Evolutionary conservation across 2,888 invertebrate species (phyloP), one percentile per base, ranked within the genome.

Genomic region (Ophioninae sp.): DNA sequence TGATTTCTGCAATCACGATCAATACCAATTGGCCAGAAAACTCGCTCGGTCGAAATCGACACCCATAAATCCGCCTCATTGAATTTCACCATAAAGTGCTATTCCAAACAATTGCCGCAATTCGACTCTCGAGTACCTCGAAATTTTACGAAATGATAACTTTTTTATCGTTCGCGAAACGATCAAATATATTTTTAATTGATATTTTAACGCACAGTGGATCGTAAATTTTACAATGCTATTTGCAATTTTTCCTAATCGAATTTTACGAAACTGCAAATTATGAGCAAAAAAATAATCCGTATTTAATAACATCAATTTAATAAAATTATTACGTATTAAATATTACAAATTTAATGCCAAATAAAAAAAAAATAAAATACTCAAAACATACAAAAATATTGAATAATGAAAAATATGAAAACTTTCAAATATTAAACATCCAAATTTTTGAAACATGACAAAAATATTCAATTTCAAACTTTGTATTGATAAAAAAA

Each of bases 1-100:
- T 68, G 23, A 76, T 76, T 68, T 68, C 17, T 59, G 76, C 59
- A 68, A 59, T 67, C 23, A 10, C 73, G 41, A 65, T 64, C 7
- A n/a, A 76, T 76, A 56, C 20, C 37, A 70, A 57, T 56, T 59
- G 10, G 59, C 17, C 8, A 61, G 10, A 41, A 23, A 62, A 23
- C 41, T 62, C n/a, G 1, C 21, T 23, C 21, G 8, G 23, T 59
- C 37, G 13, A 50, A 6, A 50, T 50, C 50, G 50, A 6, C 17
- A 10, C 17, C 50, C 50, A 50, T 50, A 13, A 50, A 13, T 50
- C 50, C 50, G 13, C 6, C 50, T 17, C 13, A 50, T 3, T 50
- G 13, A 50, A 50, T 50, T 50, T 50, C 17, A 50, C 17, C 17
- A 13, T 17, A 17, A 17, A 50, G 44, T 13, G 50, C 50, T 17